A percentile compares a stretch with the other conserved stretches of the same genome.
phyloP scores from a whole-genome alignment of 2,113 vertebrate species.

The Damaliscus lunatus region DNA sequence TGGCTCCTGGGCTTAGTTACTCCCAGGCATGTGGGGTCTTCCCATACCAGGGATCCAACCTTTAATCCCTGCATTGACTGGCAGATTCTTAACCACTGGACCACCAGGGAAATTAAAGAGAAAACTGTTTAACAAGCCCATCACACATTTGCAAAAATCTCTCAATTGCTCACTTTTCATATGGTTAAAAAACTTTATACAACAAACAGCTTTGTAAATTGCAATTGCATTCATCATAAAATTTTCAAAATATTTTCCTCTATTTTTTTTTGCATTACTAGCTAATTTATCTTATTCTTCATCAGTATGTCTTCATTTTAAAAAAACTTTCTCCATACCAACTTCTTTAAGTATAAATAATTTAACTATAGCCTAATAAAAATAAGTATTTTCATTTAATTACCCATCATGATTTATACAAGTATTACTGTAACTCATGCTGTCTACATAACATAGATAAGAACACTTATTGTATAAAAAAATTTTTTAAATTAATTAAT shows the following conservation, averaged over 20 bases:
- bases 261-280: neutral
- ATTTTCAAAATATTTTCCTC: neutral
- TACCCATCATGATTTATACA: neutral
- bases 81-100: neutral
- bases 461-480: neutral
- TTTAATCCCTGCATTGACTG: neutral
- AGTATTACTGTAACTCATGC: neutral
- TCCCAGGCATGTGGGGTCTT: neutral
- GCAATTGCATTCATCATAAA: neutral
- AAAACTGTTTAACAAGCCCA: neutral
- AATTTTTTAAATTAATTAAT: neutral
- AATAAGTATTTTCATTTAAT: constrained; percentile 5
- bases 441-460: constrained; percentile 10
- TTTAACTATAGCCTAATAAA: neutral
- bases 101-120: neutral
- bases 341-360: neutral
- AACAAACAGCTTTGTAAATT: neutral
- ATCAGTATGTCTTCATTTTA: neutral
- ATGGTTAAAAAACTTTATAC: neutral
- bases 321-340: neutral
- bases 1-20: neutral
- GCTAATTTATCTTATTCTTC: neutral
- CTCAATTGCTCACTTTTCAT: neutral
- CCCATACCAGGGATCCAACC: neutral
- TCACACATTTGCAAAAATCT: neutral